phyloP scores from a whole-genome alignment of 2,113 vertebrate genomes.

The Rhinoderma darwinii region DNA sequence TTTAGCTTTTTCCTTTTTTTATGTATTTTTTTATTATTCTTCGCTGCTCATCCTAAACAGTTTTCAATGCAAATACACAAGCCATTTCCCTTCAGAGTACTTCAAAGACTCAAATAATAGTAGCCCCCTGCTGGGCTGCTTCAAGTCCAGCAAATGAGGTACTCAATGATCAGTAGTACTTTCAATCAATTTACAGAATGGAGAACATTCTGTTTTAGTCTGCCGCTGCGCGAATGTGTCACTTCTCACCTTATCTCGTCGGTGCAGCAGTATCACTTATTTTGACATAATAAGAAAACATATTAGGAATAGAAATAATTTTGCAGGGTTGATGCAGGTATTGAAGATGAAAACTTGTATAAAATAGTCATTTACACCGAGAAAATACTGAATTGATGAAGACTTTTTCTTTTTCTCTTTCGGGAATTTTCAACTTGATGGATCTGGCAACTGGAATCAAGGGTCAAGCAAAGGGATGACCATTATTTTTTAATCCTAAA shows the following conservation, averaged over 20 bases:
- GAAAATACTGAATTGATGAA: neutral
- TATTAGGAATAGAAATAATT: constrained; percentile 38
- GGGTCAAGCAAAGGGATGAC: too few relatives aligned
- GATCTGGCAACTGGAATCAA: too few relatives aligned
- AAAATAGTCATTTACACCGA: neutral
- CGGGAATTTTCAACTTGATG: too few relatives aligned
- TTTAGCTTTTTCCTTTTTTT: neutral
- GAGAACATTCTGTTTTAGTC: constrained; percentile 31
- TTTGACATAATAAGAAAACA: constrained; percentile 21
- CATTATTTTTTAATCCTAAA: too few relatives aligned
- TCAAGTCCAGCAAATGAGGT: constrained; percentile 47
- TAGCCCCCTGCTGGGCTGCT: constrained; percentile 34
- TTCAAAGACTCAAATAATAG: constrained; percentile 49
- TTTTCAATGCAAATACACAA: constrained; percentile 44
- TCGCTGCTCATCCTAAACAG: constrained; percentile 34
- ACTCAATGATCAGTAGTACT: constrained; percentile 50
- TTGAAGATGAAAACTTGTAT: neutral
- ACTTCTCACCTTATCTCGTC: constrained; percentile 26
- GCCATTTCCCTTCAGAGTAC: constrained; percentile 20
- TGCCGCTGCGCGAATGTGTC: neutral
- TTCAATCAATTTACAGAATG: constrained; percentile 49
- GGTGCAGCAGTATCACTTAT: neutral
- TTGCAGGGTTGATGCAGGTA: constrained; percentile 14
- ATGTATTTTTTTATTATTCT: neutral
- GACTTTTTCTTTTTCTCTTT: too few relatives aligned